Conservation (phyloP, 2,888 invertebrate genomes). For the Rhopalosiphum nymphaeae region DNA sequence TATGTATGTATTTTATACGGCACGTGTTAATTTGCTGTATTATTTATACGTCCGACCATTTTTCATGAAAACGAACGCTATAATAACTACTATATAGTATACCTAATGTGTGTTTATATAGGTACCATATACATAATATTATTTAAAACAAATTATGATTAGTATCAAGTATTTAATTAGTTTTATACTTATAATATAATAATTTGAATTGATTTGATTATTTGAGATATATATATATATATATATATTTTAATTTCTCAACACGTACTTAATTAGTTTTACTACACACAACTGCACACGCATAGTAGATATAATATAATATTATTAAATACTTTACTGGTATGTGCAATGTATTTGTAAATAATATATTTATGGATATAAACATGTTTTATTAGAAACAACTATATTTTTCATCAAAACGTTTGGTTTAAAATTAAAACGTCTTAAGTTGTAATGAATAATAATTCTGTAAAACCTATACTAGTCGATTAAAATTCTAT, state of each 20-base stretch:
- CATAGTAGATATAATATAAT: not conserved
- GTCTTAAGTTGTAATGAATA: not conserved
- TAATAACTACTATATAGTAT: not conserved
- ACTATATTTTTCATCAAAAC: not conserved
- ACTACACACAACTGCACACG: not conserved
- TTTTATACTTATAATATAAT: constrained; percentile 27
- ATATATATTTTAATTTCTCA: constrained; percentile 22
- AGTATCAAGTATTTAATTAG: constrained; percentile 27
- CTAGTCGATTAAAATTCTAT: not conserved
- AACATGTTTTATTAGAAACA: constrained; percentile 18
- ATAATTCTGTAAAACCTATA: not conserved
- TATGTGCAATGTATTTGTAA: not conserved
- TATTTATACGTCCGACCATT: not conserved
- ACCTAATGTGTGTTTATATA: not conserved
- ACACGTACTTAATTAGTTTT: constrained; percentile 43
- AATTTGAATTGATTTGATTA: constrained; percentile 47
- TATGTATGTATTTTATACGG: not conserved
- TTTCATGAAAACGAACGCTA: not conserved
- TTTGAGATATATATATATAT: not conserved
- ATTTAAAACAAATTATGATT: constrained; percentile 34
- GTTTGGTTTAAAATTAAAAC: not conserved
- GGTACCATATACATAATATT: not conserved
- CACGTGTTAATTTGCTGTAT: not conserved
- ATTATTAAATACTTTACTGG: too few species aligned
- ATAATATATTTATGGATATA: not conserved